Evolutionary conservation across 2,888 invertebrate genomes (phyloP).

Genomic region (Tetropium fuscum): DNA sequence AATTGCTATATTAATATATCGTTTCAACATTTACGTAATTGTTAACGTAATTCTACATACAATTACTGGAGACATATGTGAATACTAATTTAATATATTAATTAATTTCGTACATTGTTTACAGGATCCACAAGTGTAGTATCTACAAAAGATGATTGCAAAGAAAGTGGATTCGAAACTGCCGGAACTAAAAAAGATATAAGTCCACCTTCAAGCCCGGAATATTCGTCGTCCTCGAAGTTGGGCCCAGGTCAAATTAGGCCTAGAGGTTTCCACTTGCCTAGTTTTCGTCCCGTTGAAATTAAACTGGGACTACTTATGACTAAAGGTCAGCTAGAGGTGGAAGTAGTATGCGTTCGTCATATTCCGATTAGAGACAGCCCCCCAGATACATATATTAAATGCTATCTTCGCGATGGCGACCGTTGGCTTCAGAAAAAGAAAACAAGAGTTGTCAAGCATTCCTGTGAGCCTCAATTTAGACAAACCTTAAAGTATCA

Average conservation of each 20-base stretch:
- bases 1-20: too few species aligned
- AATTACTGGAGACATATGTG: too few species aligned
- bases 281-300: conserved; percentile 80
- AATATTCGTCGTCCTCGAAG: conserved; percentile 67
- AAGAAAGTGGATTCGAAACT: conserved; percentile 72
- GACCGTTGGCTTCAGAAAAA: conserved; percentile 92
- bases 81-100: too few species aligned
- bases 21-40: too few species aligned
- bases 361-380: conserved; percentile 79
- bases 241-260: conserved; percentile 87
- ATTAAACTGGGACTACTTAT: conserved; percentile 89
- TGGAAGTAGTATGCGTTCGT: conserved; percentile 83
- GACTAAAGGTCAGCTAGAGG: conserved; percentile 92
- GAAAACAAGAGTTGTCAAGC: conserved; percentile 87
- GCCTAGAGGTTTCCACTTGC: conserved; percentile 75
- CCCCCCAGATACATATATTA: conserved; percentile 91
- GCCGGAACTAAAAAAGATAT: conserved; percentile 67
- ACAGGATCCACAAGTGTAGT: conserved; percentile 55
- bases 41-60: too few species aligned
- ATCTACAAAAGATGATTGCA: conserved; percentile 66
- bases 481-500: conserved; percentile 91
- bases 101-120: too few species aligned
- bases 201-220: conserved; percentile 71
- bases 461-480: conserved; percentile 86
- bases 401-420: conserved; percentile 91